A percentile compares a stretch with the other conserved stretches of the same genome.
phyloP scores from a whole-genome alignment of 2,113 vertebrate species.

The Coptodon bakossiorum region DNA sequence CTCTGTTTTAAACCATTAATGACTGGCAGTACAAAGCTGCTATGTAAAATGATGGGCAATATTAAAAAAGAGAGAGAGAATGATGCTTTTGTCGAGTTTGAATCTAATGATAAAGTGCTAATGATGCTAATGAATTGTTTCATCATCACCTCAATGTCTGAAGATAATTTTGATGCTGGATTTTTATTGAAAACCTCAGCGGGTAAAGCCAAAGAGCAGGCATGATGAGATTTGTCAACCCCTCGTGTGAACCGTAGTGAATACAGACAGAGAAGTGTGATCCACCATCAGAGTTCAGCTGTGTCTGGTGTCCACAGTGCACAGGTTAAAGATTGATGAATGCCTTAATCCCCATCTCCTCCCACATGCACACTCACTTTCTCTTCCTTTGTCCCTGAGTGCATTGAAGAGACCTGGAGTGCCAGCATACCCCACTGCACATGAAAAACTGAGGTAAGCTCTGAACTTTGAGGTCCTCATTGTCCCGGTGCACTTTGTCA shows the following conservation, averaged over 20 bases:
- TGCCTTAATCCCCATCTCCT: constrained; percentile 48
- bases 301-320: constrained; percentile 24
- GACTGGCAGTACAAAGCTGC: not conserved
- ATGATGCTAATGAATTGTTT: not conserved
- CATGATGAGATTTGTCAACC: not conserved
- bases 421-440: constrained; percentile 67
- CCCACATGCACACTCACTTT: constrained; percentile 46
- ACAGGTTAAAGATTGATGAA: constrained; percentile 65
- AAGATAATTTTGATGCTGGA: not conserved
- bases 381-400: constrained; percentile 45
- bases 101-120: not conserved
- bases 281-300: constrained; percentile 28
- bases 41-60: not conserved
- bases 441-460: constrained; percentile 64
- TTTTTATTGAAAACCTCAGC: not conserved
- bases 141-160: not conserved
- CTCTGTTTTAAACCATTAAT: not conserved
- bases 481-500: constrained; percentile 61
- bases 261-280: not conserved
- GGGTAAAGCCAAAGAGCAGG: not conserved
- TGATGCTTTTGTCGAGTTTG: not conserved
- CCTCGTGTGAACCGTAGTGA: not conserved
- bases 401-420: constrained; percentile 57
- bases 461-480: constrained; percentile 55
- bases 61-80: not conserved